phyloP scores from a whole-genome alignment of 2,113 vertebrate genomes.

The Anser cygnoides region DNA sequence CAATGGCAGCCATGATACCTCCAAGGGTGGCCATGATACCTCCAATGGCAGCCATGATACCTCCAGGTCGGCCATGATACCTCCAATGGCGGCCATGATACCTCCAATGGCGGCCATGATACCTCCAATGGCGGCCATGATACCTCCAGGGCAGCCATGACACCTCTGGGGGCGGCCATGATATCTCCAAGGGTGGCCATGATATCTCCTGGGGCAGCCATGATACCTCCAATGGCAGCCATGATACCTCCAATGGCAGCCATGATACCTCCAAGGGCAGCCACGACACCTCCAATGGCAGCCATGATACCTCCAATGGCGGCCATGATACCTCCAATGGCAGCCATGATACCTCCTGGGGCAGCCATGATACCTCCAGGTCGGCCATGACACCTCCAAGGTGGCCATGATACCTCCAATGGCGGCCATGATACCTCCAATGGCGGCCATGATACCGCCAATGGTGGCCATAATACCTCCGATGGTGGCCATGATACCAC shows the following conservation, averaged over 20 bases:
- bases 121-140: too few relatives aligned
- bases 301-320: too few relatives aligned
- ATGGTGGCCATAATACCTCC: too few relatives aligned
- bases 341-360: too few relatives aligned
- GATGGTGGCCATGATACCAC: background rate
- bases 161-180: rapidly evolving
- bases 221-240: too few relatives aligned
- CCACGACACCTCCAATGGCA: too few relatives aligned
- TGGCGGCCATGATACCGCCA: background rate
- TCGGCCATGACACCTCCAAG: too few relatives aligned
- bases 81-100: background rate
- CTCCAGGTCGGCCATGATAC: background rate
- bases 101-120: background rate
- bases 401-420: too few relatives aligned
- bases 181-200: rapidly evolving
- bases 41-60: too few relatives aligned
- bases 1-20: background rate
- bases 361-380: rapidly evolving
- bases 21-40: too few relatives aligned
- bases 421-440: background rate
- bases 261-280: too few relatives aligned
- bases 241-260: background rate
- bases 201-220: background rate
- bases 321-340: background rate
- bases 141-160: background rate